These are phyloP conservation scores for Leuciscus idus DNA, from an alignment of 2,113 vertebrate species.

Conservation along the genomic window DNA sequence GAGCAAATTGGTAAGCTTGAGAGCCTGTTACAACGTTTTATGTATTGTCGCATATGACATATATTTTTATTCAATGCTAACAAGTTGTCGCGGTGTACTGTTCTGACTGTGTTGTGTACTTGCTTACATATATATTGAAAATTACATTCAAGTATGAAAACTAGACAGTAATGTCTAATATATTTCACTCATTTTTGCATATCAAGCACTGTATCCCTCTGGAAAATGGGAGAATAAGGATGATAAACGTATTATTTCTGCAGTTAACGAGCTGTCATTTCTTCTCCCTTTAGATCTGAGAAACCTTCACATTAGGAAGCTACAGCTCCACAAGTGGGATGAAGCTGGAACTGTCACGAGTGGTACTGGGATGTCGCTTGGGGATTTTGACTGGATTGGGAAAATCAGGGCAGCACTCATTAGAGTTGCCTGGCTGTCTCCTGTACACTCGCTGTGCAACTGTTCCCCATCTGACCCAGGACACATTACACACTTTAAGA, in stretches of 20 bases:
- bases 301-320: neutral
- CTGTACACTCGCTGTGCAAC: constrained; percentile 87
- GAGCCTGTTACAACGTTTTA: neutral
- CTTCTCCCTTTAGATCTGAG: neutral
- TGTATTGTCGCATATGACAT: neutral
- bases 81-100: neutral
- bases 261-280: neutral
- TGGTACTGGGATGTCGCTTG: constrained; percentile 79
- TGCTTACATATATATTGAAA: neutral
- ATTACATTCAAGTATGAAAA: neutral
- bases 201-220: neutral
- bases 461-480: constrained; percentile 88
- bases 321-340: constrained; percentile 63
- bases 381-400: constrained; percentile 82
- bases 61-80: neutral
- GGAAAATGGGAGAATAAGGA: neutral
- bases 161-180: neutral
- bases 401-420: constrained; percentile 66
- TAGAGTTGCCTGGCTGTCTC: constrained; percentile 88
- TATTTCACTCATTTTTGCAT: neutral
- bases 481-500: constrained; percentile 79
- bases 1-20: neutral
- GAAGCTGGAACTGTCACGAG: constrained; percentile 81
- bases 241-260: neutral
- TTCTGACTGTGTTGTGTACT: neutral